phyloP scores from a whole-genome alignment of 2,113 vertebrate genomes.

The Calyptommatus sinebrachiatus region DNA sequence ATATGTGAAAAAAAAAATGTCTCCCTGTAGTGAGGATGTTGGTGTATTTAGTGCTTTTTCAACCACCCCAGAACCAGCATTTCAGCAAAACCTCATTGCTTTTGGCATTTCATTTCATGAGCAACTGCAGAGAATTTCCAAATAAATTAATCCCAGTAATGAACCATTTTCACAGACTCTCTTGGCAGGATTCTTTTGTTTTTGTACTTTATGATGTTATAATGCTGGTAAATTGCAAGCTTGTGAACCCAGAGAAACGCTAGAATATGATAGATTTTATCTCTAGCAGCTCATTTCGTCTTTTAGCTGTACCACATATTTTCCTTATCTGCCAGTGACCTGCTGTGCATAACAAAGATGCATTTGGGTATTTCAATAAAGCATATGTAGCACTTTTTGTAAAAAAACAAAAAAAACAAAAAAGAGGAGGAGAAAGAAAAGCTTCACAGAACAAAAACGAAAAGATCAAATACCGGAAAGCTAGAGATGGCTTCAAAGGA shows the following conservation, averaged over 20 bases:
- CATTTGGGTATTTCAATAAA: conserved; percentile 42
- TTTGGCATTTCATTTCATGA: not conserved
- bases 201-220: conserved; percentile 3
- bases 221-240: conserved; percentile 1
- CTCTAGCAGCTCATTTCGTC: not conserved
- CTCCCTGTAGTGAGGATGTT: not conserved
- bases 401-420: too few relatives aligned
- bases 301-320: conserved; percentile 38
- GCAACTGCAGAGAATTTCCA: not conserved
- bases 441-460: conserved; percentile 50
- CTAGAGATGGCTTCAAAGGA: conserved; percentile 45
- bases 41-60: not conserved
- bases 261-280: conserved; percentile 1
- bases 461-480: conserved; percentile 41
- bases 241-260: not conserved
- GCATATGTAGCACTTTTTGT: conserved; percentile 49
- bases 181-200: not conserved
- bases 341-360: conserved; percentile 61
- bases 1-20: not conserved
- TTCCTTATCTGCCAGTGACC: conserved; percentile 60
- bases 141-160: not conserved
- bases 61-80: not conserved
- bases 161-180: not conserved
- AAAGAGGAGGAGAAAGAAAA: conserved; percentile 38
- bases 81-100: not conserved